Evolutionary conservation across 2,113 vertebrate species (phyloP), one percentile per base, ranked within the genome.

Genomic region (Mustela nigripes): DNA sequence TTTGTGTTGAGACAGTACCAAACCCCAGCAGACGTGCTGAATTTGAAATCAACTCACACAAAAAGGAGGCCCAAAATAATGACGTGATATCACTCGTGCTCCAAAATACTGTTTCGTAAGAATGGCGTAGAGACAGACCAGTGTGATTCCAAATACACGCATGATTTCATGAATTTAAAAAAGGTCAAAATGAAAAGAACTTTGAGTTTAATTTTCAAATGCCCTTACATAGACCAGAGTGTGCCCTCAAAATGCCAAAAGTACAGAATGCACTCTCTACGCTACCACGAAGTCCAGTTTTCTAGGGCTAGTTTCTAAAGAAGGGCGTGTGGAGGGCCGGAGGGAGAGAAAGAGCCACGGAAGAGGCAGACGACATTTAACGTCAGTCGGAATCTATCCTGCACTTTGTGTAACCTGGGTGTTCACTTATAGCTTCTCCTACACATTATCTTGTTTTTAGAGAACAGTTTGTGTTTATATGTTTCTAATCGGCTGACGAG

Each of bases 391-490:
- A 89, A 91, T 96, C 79, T 95, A 83, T 95, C 83, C 63, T 10
- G 31, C 39, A 53, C 62, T 62, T 80, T 87, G 80, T 50, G 58
- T 89, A 76, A 89, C 84, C 69, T 26, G 53, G 48, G 62, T 84
- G 33, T 50, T 79, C 79, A 88, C 28, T 71, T 95, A 74, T 2
- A 93, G 81, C 62, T 95, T 97, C 85, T 91, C 80, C 88, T 91
- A 50, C 45, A 82, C 18, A 58, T n/a, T 56, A 50, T 73, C n/a
- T 48, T 93, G 56, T 79, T 94, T 92, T 80, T 79, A 67, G 24
- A 89, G 82, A 96, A 92, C 91, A 89, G 65, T 36, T 53, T 31
- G 12, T 71, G 62, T 81, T 97, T 92, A 63, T 90, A 95, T 95
- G 79, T 50, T 95, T 98, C 94, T 28, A 93, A 63, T 87, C 86